A percentile compares a stretch with the other conserved stretches of the same genome.
Conservation (phyloP, 2,797 vertebrate genomes). For the Zalophus californianus region DNA sequence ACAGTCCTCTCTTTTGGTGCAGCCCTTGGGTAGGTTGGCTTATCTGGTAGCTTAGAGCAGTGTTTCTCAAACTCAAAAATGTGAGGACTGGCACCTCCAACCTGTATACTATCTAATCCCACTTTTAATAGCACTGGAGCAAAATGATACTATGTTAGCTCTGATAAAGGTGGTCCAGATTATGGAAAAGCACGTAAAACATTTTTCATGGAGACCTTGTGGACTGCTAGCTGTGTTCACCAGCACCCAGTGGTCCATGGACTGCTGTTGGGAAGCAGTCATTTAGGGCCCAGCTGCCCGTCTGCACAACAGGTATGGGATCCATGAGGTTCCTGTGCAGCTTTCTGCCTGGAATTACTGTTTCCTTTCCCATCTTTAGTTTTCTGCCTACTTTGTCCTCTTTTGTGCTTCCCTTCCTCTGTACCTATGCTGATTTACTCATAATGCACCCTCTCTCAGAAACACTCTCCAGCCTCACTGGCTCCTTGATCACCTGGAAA, state of each 20-base stretch:
- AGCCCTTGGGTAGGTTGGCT: not conserved
- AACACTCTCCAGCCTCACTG: not conserved
- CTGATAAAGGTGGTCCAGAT: conserved; percentile 3
- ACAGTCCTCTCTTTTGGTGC: not conserved
- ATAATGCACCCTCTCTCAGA: not conserved
- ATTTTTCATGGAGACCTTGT: not conserved
- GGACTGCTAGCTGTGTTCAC: not conserved
- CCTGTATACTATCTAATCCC: not conserved
- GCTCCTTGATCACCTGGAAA: not conserved
- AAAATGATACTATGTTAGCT: conserved; percentile 18
- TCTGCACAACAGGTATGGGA: not conserved
- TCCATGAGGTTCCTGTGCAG: not conserved
- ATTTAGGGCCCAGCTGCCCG: not conserved
- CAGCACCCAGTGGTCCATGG: not conserved
- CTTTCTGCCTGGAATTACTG: not conserved
- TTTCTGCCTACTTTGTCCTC: not conserved
- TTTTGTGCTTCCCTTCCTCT: not conserved
- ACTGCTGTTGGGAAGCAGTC: not conserved
- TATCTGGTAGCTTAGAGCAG: conserved; percentile 3
- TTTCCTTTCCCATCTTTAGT: conserved; percentile 6
- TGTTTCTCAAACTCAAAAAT: conserved; percentile 46
- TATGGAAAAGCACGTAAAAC: not conserved
- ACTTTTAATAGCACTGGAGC: not conserved
- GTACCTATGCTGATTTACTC: not conserved
- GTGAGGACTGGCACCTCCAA: not conserved